Evolutionary conservation across 1,140 invertebrate genomes (phyloP).

Genomic region (Prorops nasuta): DNA sequence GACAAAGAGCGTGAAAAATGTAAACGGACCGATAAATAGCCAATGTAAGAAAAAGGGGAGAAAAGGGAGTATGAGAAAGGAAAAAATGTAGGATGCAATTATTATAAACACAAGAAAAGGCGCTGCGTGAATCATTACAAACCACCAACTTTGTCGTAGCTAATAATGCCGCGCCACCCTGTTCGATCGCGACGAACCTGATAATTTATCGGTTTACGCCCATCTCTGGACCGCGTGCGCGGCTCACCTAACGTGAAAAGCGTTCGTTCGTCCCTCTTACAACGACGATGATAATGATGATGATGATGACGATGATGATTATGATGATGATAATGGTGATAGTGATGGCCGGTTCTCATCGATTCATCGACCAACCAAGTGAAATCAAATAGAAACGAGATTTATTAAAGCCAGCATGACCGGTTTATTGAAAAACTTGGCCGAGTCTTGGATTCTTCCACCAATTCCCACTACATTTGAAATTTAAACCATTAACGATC

Average conservation of each 20-base stretch:
- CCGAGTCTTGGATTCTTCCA: too few relatives aligned
- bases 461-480: too few relatives aligned
- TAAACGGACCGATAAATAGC: too few relatives aligned
- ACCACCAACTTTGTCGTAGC: conserved; percentile 26
- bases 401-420: conserved; percentile 10
- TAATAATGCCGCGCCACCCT: conserved; percentile 25
- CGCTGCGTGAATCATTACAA: conserved; percentile 20
- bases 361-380: conserved; percentile 8
- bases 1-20: too few relatives aligned
- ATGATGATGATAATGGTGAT: too few relatives aligned
- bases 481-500: too few relatives aligned
- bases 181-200: conserved; percentile 2
- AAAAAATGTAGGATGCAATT: conserved; percentile 19
- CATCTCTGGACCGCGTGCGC: conserved; percentile 2
- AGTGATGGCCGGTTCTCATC: not conserved
- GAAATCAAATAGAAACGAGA: conserved; percentile 16
- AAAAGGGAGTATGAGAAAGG: not conserved
- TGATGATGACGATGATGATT: too few relatives aligned
- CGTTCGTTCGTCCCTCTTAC: too few relatives aligned
- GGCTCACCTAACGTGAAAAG: not conserved
- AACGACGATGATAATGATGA: too few relatives aligned
- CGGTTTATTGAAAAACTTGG: too few relatives aligned
- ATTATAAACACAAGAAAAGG: conserved; percentile 35
- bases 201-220: conserved; percentile 26
- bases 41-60: not conserved